Evolutionary conservation across 1,140 invertebrate genomes (phyloP).

Genomic region (Phocides pigmalion): DNA sequence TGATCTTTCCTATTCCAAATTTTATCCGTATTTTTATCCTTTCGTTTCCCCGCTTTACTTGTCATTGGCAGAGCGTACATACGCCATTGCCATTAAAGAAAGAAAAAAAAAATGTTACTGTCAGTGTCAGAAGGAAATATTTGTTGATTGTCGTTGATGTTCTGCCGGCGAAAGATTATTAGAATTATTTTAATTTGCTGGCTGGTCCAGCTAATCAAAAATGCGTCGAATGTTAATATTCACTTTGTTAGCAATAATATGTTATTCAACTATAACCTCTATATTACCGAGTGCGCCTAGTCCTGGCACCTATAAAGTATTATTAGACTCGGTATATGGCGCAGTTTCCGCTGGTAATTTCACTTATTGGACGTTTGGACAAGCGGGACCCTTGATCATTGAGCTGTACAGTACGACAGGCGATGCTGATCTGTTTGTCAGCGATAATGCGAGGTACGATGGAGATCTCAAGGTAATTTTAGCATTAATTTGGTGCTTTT

Average conservation of each 20-base stretch:
- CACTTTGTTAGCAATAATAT: constrained; percentile 62
- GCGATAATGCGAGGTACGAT: constrained; percentile 68
- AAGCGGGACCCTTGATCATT: constrained; percentile 62
- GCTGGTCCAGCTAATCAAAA: constrained; percentile 2
- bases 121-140: no score
- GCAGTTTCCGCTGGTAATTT: constrained; percentile 68
- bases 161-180: no score
- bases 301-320: constrained; percentile 52
- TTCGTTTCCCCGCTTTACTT: no score
- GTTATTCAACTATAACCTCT: constrained; percentile 57
- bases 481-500: no score
- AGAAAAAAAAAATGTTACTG: no score
- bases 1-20: no score
- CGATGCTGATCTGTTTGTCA: constrained; percentile 73
- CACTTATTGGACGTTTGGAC: constrained; percentile 72
- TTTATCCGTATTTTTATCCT: no score
- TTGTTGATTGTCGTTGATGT: no score
- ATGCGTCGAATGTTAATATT: constrained; percentile 65
- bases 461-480: no score
- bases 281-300: constrained; percentile 50
- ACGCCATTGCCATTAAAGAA: no score
- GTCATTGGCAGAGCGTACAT: no score
- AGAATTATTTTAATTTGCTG: no score
- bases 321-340: constrained; percentile 65
- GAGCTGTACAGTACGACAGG: constrained; percentile 64